phyloP scores from a whole-genome alignment of 2,113 vertebrate genomes.

The Microcebus lehilahytsara region DNA sequence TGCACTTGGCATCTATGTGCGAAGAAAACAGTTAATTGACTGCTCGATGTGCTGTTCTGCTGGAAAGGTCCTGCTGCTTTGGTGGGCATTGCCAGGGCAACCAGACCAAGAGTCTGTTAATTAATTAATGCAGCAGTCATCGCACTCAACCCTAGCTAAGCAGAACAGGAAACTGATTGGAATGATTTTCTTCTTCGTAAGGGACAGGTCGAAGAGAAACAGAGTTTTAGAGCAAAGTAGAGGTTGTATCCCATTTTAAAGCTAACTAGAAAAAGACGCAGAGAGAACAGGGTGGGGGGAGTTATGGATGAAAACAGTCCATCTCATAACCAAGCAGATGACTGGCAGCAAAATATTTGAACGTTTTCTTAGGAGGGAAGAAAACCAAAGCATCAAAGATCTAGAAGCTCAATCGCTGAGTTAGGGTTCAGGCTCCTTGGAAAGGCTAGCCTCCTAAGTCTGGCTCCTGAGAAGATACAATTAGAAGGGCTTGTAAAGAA shows the following conservation, averaged over 20 bases:
- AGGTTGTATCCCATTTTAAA: neutral
- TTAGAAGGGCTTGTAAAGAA: neutral
- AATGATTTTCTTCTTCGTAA: constrained; percentile 34
- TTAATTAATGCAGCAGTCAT: constrained; percentile 50
- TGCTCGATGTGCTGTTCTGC: neutral
- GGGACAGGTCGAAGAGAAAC: neutral
- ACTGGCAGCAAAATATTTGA: neutral
- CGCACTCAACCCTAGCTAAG: neutral
- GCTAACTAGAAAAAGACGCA: neutral
- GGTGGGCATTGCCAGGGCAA: constrained; percentile 65
- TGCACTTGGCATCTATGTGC: neutral
- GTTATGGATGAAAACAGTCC: neutral
- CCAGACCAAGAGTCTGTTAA: constrained; percentile 48
- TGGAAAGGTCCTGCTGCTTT: constrained; percentile 47
- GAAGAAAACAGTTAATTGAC: constrained; percentile 54
- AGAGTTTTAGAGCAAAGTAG: neutral
- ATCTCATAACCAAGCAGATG: neutral
- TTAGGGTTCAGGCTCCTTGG: neutral
- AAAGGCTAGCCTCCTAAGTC: neutral
- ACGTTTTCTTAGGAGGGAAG: neutral
- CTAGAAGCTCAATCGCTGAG: neutral
- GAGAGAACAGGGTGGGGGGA: neutral
- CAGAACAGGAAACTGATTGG: neutral
- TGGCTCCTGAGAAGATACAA: neutral
- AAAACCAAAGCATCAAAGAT: neutral